A percentile compares a stretch with the other conserved stretches of the same genome.
phyloP scores from a whole-genome alignment of 2,113 vertebrate species.

The Ictalurus punctatus region DNA sequence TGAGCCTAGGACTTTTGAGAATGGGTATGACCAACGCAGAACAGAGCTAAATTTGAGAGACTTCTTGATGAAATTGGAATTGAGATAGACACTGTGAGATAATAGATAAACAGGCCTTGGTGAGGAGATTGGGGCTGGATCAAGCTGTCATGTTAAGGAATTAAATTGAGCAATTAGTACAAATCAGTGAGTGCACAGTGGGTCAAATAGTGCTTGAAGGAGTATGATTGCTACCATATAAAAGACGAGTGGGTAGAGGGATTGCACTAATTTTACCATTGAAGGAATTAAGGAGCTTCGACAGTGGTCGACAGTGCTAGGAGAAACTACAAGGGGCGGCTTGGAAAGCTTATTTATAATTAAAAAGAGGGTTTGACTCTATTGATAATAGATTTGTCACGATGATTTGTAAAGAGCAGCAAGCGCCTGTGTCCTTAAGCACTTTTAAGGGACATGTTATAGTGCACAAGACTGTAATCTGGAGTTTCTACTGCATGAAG shows the following conservation, averaged over 20 bases:
- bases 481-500: neutral
- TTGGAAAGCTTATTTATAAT: neutral
- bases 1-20: neutral
- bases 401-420: neutral
- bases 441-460: neutral
- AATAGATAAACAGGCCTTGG: neutral
- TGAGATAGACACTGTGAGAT: neutral
- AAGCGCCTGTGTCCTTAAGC: neutral
- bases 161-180: neutral
- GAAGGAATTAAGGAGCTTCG: neutral
- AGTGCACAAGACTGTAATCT: neutral
- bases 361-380: neutral
- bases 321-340: neutral
- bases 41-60: neutral
- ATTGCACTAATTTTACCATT: neutral
- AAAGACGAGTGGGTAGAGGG: neutral
- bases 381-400: neutral
- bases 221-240: neutral
- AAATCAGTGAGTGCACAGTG: neutral
- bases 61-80: neutral
- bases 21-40: neutral
- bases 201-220: neutral
- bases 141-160: neutral
- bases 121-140: neutral
- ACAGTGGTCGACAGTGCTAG: neutral